Evolutionary conservation across 2,888 invertebrate genomes (phyloP).

Genomic region (Arenicola marina): DNA sequence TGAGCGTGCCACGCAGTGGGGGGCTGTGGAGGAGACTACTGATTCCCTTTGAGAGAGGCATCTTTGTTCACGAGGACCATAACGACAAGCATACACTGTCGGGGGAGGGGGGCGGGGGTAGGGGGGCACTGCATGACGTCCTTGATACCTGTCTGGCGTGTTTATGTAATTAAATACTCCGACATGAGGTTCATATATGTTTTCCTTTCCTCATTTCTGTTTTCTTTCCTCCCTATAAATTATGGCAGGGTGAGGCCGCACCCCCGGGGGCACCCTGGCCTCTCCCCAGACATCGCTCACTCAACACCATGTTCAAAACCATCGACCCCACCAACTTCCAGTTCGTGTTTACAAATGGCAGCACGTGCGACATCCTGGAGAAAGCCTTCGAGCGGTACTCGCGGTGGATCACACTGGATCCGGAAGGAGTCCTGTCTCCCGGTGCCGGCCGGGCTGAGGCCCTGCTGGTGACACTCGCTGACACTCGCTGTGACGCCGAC

Average conservation of each 20-base stretch:
- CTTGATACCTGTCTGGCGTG: too few relatives aligned
- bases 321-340: constrained; percentile 37
- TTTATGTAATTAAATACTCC: too few relatives aligned
- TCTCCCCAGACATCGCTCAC: constrained; percentile 39
- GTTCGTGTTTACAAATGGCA: constrained; percentile 32
- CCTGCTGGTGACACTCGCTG: constrained; percentile 1
- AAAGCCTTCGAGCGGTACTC: constrained; percentile 44
- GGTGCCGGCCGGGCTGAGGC: background rate
- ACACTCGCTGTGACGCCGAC: background rate
- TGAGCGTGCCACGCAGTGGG: too few relatives aligned
- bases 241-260: background rate
- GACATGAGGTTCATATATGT: too few relatives aligned
- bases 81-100: too few relatives aligned
- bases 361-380: constrained; percentile 49
- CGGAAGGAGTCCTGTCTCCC: background rate
- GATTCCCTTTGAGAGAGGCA: too few relatives aligned
- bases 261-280: constrained; percentile 42
- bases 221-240: too few relatives aligned
- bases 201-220: too few relatives aligned
- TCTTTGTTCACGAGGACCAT: too few relatives aligned
- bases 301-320: constrained; percentile 25
- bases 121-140: too few relatives aligned
- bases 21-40: too few relatives aligned
- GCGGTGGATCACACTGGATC: constrained; percentile 22
- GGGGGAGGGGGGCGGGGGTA: too few relatives aligned